phyloP scores from a whole-genome alignment of 2,113 vertebrate species.

The Cyanocitta stelleri region DNA sequence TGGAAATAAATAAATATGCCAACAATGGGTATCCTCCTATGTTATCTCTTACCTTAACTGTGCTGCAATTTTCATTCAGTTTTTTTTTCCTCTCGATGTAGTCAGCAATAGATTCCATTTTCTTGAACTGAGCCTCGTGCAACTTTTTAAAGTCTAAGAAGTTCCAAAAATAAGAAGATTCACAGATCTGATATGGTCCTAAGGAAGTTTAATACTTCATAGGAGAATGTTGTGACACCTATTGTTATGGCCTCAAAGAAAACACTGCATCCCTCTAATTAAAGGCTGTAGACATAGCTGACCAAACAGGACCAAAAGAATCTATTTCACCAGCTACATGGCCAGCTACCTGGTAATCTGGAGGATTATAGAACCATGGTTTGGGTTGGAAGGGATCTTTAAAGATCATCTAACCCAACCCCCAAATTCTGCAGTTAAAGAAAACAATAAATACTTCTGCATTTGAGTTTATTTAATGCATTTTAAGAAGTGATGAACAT shows the following conservation, averaged over 20 bases:
- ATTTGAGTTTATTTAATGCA: accelerated
- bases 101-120: constrained; percentile 93
- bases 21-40: neutral
- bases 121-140: constrained; percentile 89
- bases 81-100: constrained; percentile 85
- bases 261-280: accelerated
- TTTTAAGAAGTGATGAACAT: neutral
- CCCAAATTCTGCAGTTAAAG: neutral
- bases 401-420: neutral
- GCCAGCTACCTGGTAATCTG: neutral
- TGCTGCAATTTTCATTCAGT: constrained; percentile 67
- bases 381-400: neutral
- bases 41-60: constrained; percentile 78
- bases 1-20: neutral
- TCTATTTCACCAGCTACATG: neutral
- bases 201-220: neutral
- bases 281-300: neutral
- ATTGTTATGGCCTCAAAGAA: neutral
- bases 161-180: neutral
- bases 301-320: neutral
- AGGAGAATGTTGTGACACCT: neutral
- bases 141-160: constrained; percentile 89
- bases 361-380: neutral
- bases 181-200: neutral
- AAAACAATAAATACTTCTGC: neutral